A percentile compares a stretch with the other conserved stretches of the same genome.
Evolutionary conservation across 2,113 vertebrate species (phyloP).

Genomic region (Calonectris borealis): DNA sequence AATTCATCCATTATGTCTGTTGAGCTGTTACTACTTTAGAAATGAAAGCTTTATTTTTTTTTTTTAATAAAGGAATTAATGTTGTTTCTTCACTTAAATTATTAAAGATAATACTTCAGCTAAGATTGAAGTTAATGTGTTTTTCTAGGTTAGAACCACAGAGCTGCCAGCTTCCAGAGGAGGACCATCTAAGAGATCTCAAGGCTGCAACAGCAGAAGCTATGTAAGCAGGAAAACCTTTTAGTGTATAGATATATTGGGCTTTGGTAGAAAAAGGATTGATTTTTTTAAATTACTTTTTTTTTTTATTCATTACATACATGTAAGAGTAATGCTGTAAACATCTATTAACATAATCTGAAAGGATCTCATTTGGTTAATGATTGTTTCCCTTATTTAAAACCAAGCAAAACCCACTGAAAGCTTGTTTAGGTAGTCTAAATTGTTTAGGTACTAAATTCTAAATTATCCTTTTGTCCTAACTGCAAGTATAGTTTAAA

Average conservation of each 20-base stretch:
- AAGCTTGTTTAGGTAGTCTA: neutral
- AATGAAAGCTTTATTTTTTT: neutral
- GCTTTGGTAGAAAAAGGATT: neutral
- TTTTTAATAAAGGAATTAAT: neutral
- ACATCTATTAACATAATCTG: neutral
- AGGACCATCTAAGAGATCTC: conserved; percentile 80
- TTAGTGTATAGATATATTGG: neutral
- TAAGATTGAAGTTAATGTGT: neutral
- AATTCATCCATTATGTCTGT: neutral
- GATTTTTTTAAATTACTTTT: fast-evolving
- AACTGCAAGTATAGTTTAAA: neutral
- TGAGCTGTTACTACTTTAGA: neutral
- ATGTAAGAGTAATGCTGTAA: neutral
- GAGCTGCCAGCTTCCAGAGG: conserved; percentile 60
- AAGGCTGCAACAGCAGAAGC: conserved; percentile 80
- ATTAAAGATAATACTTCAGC: neutral
- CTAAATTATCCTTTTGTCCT: neutral
- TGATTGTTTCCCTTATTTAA: neutral
- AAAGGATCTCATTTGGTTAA: neutral
- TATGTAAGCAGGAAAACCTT: conserved; percentile 75
- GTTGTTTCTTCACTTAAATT: neutral
- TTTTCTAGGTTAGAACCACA: conserved; percentile 72
- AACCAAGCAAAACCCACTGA: neutral
- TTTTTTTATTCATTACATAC: neutral
- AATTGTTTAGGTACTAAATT: neutral